A percentile compares a stretch with the other conserved stretches of the same genome.
phyloP scores from a whole-genome alignment of 2,797 vertebrate genomes.

The Pyrocephalus nanus region DNA sequence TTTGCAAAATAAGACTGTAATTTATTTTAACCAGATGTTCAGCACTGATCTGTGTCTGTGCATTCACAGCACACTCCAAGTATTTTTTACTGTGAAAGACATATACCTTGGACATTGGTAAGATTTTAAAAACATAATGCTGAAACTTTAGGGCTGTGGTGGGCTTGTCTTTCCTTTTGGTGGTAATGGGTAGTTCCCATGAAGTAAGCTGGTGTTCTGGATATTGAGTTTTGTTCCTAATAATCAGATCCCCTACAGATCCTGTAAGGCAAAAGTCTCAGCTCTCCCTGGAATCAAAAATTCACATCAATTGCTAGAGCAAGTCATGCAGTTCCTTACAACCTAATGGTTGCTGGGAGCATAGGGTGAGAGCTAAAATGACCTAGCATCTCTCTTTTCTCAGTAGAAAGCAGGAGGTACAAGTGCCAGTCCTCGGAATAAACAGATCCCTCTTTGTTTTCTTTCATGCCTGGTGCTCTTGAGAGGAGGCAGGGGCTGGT shows the following conservation, averaged over 20 bases:
- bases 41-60: conserved; percentile 22
- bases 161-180: neutral
- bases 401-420: neutral
- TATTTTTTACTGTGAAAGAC: conserved; percentile 30
- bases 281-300: neutral
- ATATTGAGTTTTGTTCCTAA: neutral
- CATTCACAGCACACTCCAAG: conserved; percentile 13
- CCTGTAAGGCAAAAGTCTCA: neutral
- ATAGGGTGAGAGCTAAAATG: neutral
- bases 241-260: neutral
- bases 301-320: neutral
- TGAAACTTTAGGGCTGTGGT: neutral
- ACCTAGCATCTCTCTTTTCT: neutral
- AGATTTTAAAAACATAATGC: neutral
- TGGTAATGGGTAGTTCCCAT: neutral
- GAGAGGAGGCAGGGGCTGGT: neutral
- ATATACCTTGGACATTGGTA: neutral
- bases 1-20: conserved; percentile 62
- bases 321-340: neutral
- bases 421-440: neutral
- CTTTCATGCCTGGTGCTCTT: neutral
- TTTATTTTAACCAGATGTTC: conserved; percentile 69
- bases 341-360: neutral
- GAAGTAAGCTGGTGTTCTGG: neutral
- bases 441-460: conserved; percentile 33